Conservation (phyloP, 2,797 vertebrate species). For the Monodelphis domestica region DNA sequence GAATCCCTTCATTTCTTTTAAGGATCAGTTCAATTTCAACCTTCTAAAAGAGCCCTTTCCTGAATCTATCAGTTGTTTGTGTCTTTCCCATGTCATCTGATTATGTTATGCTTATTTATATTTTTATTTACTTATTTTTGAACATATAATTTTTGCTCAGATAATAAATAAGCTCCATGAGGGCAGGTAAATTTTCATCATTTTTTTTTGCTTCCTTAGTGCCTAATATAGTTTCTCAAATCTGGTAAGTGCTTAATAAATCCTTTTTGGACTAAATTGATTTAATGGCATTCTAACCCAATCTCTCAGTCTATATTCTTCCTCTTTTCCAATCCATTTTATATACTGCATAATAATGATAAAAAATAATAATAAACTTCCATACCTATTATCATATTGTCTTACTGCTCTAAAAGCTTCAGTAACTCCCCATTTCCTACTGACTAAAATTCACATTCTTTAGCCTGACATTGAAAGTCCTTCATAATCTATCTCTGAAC, state of each 20-base stretch:
- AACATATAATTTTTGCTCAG: neutral
- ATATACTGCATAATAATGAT: too few species aligned
- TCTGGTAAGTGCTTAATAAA: neutral
- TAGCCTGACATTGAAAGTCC: neutral
- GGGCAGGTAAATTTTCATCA: neutral
- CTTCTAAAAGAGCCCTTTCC: neutral
- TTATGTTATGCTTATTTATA: neutral
- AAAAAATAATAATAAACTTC: too few species aligned
- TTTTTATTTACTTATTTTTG: neutral
- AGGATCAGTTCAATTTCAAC: neutral
- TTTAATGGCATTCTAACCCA: neutral
- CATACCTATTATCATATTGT: neutral
- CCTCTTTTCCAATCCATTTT: neutral
- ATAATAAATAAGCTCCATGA: neutral
- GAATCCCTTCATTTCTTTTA: neutral
- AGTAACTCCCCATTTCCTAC: neutral
- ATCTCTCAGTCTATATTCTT: neutral
- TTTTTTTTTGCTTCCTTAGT: neutral
- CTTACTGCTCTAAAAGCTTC: neutral
- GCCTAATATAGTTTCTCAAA: neutral
- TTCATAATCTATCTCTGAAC: neutral
- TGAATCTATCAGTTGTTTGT: too few species aligned
- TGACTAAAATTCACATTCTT: neutral
- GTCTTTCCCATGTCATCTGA: neutral
- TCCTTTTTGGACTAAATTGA: neutral